phyloP scores from a whole-genome alignment of 1,140 invertebrate genomes.

The Mycetomoellerius zeteki region DNA sequence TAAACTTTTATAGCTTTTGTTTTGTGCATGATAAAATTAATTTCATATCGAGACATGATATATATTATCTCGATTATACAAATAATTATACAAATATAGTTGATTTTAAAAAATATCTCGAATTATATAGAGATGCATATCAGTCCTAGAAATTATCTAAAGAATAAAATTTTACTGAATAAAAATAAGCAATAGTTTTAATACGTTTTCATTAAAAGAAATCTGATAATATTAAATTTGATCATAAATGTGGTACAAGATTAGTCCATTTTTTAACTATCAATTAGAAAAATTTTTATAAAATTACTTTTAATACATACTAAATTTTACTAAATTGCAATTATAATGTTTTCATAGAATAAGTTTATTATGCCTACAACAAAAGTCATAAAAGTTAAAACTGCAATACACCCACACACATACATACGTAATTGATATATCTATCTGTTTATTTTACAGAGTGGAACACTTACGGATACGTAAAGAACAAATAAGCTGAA shows the following conservation, averaged over 20 bases:
- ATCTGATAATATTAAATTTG: neutral
- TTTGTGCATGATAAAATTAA: too few species aligned
- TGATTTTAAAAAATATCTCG: too few species aligned
- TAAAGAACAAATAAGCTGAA: conserved; percentile 81
- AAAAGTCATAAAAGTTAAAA: neutral
- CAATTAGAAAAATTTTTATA: neutral
- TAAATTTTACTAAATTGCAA: neutral
- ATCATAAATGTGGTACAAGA: neutral
- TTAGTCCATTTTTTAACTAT: neutral
- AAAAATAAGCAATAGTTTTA: too few species aligned
- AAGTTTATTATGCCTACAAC: neutral
- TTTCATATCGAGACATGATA: too few species aligned
- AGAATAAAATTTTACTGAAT: too few species aligned
- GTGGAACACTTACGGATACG: conserved; percentile 90
- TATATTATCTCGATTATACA: too few species aligned
- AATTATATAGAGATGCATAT: too few species aligned
- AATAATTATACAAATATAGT: too few species aligned
- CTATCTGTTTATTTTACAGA: conserved; percentile 82
- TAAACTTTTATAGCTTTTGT: too few species aligned
- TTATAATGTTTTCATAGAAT: neutral
- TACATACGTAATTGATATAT: neutral
- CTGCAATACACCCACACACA: neutral
- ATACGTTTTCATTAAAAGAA: neutral
- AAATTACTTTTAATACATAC: neutral
- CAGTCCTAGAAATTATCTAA: too few species aligned